These are phyloP conservation scores for Tethea ocularis DNA, from an alignment of 2,888 invertebrate species.

Conservation along the genomic window DNA sequence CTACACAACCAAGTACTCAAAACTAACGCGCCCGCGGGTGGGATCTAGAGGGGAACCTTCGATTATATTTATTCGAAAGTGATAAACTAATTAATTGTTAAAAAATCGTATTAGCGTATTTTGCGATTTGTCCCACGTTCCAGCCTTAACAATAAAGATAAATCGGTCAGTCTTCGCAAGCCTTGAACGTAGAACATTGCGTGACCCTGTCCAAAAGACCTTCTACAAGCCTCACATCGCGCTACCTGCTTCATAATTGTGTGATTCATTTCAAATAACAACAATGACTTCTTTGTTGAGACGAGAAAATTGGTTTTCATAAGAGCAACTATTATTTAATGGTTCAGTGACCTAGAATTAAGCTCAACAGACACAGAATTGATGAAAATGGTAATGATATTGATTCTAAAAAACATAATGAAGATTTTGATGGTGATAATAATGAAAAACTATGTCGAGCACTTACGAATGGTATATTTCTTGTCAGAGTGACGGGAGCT, in stretches of 20 bases:
- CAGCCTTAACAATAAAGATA: too few relatives aligned
- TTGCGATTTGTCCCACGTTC: too few relatives aligned
- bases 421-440: not conserved
- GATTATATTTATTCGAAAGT: too few relatives aligned
- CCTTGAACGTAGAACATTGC: not conserved
- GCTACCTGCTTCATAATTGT: not conserved
- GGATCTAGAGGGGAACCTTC: too few relatives aligned
- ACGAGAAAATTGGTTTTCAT: not conserved
- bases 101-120: too few relatives aligned
- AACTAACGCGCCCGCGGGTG: too few relatives aligned
- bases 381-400: too few relatives aligned
- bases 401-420: too few relatives aligned
- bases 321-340: not conserved
- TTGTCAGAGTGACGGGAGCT: conserved; percentile 74
- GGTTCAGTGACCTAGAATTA: not conserved
- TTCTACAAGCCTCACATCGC: not conserved
- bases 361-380: not conserved
- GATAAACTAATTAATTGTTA: too few relatives aligned
- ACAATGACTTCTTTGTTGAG: conserved; percentile 2
- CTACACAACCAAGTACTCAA: too few relatives aligned
- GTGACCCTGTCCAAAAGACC: not conserved
- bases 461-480: conserved; percentile 79
- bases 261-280: not conserved
- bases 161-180: not conserved
- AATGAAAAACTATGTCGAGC: conserved; percentile 6